These are phyloP conservation scores for Toxotes lorentzi DNA, from an alignment of 2,797 vertebrate species.

Conservation along the genomic window DNA sequence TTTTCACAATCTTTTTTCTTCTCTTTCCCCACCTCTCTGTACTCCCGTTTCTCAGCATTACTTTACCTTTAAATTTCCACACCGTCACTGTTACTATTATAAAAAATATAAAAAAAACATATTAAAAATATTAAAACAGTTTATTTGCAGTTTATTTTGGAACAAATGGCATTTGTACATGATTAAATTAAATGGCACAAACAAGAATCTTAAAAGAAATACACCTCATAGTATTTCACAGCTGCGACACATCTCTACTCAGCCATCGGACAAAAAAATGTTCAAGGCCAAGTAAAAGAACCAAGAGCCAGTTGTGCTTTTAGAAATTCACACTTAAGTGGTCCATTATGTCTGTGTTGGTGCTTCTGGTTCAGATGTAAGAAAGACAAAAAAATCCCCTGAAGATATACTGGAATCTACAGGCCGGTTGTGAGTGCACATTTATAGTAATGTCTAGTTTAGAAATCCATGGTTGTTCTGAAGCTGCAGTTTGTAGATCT, in stretches of 20 bases:
- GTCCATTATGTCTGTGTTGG: background rate
- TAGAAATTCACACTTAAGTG: background rate
- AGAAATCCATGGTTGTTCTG: background rate
- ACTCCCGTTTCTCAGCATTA: background rate
- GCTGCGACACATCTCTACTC: background rate
- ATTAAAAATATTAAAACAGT: background rate
- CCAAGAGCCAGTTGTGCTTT: constrained; percentile 43
- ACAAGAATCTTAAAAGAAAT: background rate
- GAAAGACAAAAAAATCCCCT: background rate
- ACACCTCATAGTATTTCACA: constrained; percentile 25
- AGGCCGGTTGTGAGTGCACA: background rate
- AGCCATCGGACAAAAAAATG: background rate
- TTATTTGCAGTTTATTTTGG: constrained; percentile 38
- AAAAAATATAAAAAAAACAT: no score
- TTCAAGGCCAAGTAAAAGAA: constrained; percentile 9
- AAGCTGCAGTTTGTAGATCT: background rate
- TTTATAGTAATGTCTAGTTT: background rate
- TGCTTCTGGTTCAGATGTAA: background rate
- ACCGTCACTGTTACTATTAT: background rate
- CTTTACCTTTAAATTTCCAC: background rate
- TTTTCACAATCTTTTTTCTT: no score
- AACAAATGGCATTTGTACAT: background rate
- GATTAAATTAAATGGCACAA: constrained; percentile 37
- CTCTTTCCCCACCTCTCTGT: background rate
- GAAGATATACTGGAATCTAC: no score